phyloP scores from a whole-genome alignment of 2,888 invertebrate species.

The Apodemia zela region DNA sequence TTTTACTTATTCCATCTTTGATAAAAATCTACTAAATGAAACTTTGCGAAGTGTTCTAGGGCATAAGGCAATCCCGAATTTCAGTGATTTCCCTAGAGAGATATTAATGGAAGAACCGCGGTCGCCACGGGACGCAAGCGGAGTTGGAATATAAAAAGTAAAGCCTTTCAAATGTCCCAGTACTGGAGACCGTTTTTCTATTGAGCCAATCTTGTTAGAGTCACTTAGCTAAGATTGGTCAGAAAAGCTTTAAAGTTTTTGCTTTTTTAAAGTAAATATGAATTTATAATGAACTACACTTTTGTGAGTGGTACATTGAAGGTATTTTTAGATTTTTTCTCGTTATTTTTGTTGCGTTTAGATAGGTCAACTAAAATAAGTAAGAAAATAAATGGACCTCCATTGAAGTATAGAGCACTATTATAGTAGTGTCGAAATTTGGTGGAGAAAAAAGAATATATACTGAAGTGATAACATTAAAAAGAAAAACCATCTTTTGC shows the following conservation, averaged over 20 bases:
- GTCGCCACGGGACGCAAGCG: slow-evolving; percentile 26
- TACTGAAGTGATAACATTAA: no score
- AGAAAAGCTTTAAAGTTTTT: slow-evolving; percentile 22
- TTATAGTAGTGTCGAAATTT: no score
- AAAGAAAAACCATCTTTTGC: no score
- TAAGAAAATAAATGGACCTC: no score
- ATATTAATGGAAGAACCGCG: slow-evolving; percentile 36
- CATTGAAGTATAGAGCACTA: no score
- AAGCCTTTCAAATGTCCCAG: slow-evolving; percentile 28
- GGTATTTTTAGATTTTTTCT: no score
- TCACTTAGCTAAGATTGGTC: slow-evolving; percentile 26
- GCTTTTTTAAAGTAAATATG: background rate
- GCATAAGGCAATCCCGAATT: slow-evolving; percentile 35
- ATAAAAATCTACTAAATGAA: slow-evolving; percentile 33
- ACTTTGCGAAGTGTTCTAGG: slow-evolving; percentile 33
- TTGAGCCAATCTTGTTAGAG: slow-evolving; percentile 28
- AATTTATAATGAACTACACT: background rate
- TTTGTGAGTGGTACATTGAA: background rate
- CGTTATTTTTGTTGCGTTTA: no score
- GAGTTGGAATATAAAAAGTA: slow-evolving; percentile 32
- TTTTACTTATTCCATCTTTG: slow-evolving; percentile 32
- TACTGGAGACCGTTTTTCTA: slow-evolving; percentile 30
- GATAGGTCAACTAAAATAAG: no score
- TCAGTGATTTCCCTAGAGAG: slow-evolving; percentile 36
- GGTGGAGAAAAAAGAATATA: no score